Conservation (phyloP, 2,113 vertebrate genomes). For the Equus przewalskii region DNA sequence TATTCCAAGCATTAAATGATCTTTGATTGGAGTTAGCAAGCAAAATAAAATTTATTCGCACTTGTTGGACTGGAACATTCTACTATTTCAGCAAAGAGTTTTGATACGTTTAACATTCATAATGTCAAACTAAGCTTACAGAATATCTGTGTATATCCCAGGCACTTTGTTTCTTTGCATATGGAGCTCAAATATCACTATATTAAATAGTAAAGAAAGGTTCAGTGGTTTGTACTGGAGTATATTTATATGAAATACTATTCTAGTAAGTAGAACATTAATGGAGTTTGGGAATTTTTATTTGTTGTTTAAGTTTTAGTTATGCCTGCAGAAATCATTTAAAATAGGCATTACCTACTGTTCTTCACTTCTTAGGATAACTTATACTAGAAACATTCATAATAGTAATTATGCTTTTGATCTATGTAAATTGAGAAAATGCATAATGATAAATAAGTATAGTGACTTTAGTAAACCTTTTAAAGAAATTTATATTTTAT, state of each 20-base stretch:
- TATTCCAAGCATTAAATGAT: neutral
- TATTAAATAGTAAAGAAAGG: neutral
- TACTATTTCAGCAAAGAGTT: neutral
- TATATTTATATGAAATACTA: neutral
- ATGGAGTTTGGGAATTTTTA: neutral
- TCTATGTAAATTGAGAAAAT: neutral
- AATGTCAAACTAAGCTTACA: neutral
- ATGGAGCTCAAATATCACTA: neutral
- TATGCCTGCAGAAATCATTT: neutral
- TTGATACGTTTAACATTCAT: neutral
- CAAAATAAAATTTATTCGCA: neutral
- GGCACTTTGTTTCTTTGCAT: neutral
- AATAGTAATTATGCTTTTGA: neutral
- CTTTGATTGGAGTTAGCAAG: neutral
- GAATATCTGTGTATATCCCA: neutral
- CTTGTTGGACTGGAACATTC: neutral
- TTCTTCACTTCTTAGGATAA: neutral
- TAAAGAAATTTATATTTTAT: neutral
- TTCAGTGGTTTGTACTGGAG: neutral
- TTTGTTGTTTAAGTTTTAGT: neutral
- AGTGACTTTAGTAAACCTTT: neutral
- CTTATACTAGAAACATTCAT: neutral
- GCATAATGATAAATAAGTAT: neutral
- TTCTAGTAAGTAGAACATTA: neutral
- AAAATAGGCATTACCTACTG: neutral